Conservation (phyloP, 2,113 vertebrate genomes). For the Peromyscus maniculatus region DNA sequence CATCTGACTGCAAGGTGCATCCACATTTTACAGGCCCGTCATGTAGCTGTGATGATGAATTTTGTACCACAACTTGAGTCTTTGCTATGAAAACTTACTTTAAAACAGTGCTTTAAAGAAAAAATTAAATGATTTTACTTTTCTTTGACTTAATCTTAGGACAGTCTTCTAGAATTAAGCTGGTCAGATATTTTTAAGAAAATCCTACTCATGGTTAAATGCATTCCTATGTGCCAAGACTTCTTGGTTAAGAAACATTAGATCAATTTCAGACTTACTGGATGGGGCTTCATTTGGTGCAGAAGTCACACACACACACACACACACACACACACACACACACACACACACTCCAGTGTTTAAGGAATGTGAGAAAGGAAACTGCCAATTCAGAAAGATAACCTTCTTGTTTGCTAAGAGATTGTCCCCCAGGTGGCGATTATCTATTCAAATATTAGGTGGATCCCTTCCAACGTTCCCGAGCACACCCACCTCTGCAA, state of each 20-base stretch:
- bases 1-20: not conserved
- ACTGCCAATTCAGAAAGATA: slow-evolving; percentile 35
- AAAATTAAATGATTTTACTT: slow-evolving; percentile 24
- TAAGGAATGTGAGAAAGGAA: slow-evolving; percentile 31
- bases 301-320: not conserved
- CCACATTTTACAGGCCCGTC: not conserved
- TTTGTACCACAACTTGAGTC: not conserved
- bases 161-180: not conserved
- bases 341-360: not conserved
- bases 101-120: slow-evolving; percentile 53
- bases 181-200: slow-evolving; percentile 35
- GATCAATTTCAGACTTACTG: slow-evolving; percentile 19
- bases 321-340: not conserved
- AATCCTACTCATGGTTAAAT: slow-evolving; percentile 1
- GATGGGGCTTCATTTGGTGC: slow-evolving; percentile 38
- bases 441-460: not conserved
- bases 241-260: slow-evolving; percentile 23
- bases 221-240: not conserved
- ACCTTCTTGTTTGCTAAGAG: slow-evolving; percentile 29
- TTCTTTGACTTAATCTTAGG: not conserved
- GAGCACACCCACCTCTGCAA: rapidly evolving
- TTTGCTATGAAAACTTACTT: not conserved
- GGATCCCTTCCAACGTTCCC: not conserved
- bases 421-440: not conserved
- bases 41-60: not conserved